Evolutionary conservation across 2,113 vertebrate species (phyloP).

Genomic region (Malurus cyaneus): DNA sequence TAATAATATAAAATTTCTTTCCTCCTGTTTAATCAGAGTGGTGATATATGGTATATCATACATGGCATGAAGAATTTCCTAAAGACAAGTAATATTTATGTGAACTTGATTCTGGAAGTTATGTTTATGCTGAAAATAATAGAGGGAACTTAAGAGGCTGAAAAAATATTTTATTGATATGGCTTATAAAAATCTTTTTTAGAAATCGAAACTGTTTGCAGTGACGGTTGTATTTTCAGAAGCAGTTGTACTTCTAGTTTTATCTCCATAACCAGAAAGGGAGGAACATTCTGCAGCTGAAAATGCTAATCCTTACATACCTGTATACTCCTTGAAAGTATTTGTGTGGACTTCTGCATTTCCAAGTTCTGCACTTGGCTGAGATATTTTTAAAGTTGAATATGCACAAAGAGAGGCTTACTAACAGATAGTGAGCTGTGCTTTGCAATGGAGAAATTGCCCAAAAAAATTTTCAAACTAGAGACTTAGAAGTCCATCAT

Average conservation of each 20-base stretch:
- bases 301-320: not conserved
- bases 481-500: not conserved
- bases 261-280: not conserved
- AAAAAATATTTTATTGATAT: not conserved
- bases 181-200: not conserved
- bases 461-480: not conserved
- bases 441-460: not conserved
- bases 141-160: not conserved
- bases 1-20: not conserved
- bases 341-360: not conserved
- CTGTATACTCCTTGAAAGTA: not conserved
- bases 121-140: not conserved
- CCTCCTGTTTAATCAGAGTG: not conserved
- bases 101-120: not conserved
- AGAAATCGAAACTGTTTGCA: not conserved
- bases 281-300: not conserved
- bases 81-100: not conserved
- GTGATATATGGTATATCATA: not conserved
- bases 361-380: not conserved
- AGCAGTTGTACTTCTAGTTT: not conserved
- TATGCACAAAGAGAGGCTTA: not conserved
- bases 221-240: not conserved
- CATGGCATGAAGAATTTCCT: not conserved
- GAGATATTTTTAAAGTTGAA: not conserved
- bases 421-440: not conserved